Conservation (phyloP, 2,888 invertebrate genomes). For the Altica lythri region DNA sequence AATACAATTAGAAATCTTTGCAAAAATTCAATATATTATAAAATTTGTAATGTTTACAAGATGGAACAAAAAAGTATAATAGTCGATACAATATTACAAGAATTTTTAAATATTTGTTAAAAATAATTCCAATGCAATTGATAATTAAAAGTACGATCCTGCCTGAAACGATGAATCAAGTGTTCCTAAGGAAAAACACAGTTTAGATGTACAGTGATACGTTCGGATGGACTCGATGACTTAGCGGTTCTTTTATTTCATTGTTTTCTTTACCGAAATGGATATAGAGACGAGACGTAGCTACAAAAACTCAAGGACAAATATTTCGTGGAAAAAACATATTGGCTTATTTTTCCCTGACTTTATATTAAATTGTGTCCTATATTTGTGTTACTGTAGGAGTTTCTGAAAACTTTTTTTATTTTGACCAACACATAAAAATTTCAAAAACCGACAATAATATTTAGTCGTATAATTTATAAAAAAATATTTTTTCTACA, state of each 20-base stretch:
- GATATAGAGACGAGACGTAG: conserved; percentile 6
- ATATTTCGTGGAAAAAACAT: background rate
- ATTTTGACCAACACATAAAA: too few relatives aligned
- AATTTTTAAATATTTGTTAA: background rate
- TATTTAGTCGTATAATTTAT: too few relatives aligned
- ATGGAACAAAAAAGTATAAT: too few relatives aligned
- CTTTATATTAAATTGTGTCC: too few relatives aligned
- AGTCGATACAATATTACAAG: background rate
- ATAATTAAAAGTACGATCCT: too few relatives aligned
- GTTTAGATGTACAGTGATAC: conserved; percentile 9
- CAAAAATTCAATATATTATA: too few relatives aligned
- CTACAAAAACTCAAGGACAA: conserved; percentile 5
- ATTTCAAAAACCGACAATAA: too few relatives aligned
- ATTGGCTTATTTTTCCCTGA: background rate
- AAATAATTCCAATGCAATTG: too few relatives aligned
- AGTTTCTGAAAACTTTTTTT: too few relatives aligned
- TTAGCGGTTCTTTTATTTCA: conserved; percentile 13
- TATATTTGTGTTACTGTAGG: too few relatives aligned
- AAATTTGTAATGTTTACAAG: too few relatives aligned
- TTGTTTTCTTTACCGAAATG: conserved; percentile 14
- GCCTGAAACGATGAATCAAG: background rate
- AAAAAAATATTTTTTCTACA: background rate
- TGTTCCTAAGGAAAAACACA: background rate
- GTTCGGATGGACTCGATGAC: conserved; percentile 9
- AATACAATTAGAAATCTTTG: too few relatives aligned